Conservation (phyloP, 53 echinoderm and acorn worm species). For the Apostichopus leukothele region DNA sequence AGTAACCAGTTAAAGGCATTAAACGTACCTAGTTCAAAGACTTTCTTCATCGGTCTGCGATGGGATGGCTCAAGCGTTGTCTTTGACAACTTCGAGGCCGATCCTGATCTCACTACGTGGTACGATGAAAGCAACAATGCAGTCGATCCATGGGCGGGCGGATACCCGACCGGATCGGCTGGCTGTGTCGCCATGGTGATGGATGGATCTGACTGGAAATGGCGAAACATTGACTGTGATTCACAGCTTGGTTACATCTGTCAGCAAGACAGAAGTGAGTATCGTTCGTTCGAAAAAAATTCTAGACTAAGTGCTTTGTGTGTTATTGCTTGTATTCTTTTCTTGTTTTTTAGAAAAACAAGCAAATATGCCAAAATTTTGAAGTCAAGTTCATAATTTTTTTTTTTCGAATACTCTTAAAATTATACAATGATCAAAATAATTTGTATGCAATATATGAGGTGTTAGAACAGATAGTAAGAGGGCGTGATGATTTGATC, state of each 20-base stretch:
- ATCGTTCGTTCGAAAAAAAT: background rate
- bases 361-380: no score
- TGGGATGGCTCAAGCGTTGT: slow-evolving; percentile 30
- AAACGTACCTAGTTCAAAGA: slow-evolving; percentile 13
- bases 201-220: slow-evolving; percentile 65
- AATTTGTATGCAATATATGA: no score
- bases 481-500: no score
- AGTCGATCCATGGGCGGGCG: slow-evolving; percentile 63
- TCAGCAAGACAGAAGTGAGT: slow-evolving; percentile 73
- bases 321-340: no score
- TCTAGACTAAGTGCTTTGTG: no score
- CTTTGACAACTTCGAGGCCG: slow-evolving; percentile 48
- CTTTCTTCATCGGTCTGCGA: slow-evolving; percentile 40
- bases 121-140: slow-evolving; percentile 6
- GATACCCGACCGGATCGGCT: slow-evolving; percentile 59
- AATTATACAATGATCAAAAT: no score
- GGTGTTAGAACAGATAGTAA: no score
- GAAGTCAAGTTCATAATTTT: no score
- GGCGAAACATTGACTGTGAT: slow-evolving; percentile 69
- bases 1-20: slow-evolving; percentile 38
- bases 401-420: no score
- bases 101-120: slow-evolving; percentile 43
- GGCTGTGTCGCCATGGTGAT: slow-evolving; percentile 65
- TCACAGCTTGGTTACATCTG: slow-evolving; percentile 66
- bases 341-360: no score